These are phyloP conservation scores for Syngnathus rostellatus DNA, from an alignment of 2,797 vertebrate species.

Conservation along the genomic window DNA sequence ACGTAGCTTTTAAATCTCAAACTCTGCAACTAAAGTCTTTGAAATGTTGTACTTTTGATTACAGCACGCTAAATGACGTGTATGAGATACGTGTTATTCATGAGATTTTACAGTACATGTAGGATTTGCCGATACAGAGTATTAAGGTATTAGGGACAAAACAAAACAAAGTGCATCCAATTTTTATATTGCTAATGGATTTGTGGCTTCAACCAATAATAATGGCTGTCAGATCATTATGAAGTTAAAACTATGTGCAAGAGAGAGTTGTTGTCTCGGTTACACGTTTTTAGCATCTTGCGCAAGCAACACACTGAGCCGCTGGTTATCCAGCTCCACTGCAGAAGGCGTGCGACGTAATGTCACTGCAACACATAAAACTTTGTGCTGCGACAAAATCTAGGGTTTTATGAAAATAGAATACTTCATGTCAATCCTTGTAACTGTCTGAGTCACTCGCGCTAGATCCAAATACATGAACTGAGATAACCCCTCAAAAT, in stretches of 20 bases:
- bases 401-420: conserved; percentile 22
- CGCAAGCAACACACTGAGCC: conserved; percentile 45
- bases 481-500: too few relatives aligned
- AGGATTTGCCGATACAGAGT: too few relatives aligned
- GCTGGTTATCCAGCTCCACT: conserved; percentile 30
- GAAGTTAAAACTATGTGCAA: neutral
- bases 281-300: conserved; percentile 41
- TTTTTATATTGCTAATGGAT: too few relatives aligned
- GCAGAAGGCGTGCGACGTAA: conserved; percentile 46
- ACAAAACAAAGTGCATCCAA: too few relatives aligned
- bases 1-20: too few relatives aligned
- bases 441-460: neutral
- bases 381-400: conserved; percentile 25
- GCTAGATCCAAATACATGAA: neutral
- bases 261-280: conserved; percentile 25
- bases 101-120: too few relatives aligned
- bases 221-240: conserved; percentile 3
- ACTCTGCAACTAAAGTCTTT: too few relatives aligned
- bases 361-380: conserved; percentile 43
- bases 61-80: too few relatives aligned
- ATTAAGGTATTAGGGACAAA: too few relatives aligned
- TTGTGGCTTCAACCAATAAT: neutral
- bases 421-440: conserved; percentile 16
- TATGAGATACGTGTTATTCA: too few relatives aligned
- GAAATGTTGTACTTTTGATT: too few relatives aligned